phyloP scores from a whole-genome alignment of 2,888 invertebrate genomes.

The Drosophila mulleri region DNA sequence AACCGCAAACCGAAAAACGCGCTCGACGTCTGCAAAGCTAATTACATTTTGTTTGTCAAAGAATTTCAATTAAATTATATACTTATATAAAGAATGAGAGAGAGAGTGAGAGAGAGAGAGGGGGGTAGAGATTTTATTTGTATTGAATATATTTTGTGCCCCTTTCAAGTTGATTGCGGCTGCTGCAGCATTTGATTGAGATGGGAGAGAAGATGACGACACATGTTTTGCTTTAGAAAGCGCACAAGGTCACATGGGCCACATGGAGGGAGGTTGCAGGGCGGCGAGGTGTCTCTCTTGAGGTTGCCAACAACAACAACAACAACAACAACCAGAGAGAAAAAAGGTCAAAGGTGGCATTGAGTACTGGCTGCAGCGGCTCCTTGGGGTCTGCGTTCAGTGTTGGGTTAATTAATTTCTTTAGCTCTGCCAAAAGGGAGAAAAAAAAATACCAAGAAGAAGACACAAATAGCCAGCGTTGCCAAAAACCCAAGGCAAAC shows the following conservation, averaged over 20 bases:
- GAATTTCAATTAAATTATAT: constrained; percentile 71
- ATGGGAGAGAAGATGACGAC: constrained; percentile 48
- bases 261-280: not conserved
- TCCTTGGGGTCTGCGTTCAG: constrained; percentile 41
- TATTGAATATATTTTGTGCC: constrained; percentile 61
- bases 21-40: constrained; percentile 36
- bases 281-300: not conserved
- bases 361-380: constrained; percentile 40
- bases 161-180: constrained; percentile 24
- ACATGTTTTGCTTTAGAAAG: constrained; percentile 59
- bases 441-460: constrained; percentile 27
- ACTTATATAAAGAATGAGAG: not conserved
- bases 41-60: constrained; percentile 49
- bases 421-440: constrained; percentile 44
- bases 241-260: constrained; percentile 55
- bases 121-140: constrained; percentile 48
- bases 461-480: constrained; percentile 45
- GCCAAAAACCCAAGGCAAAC: constrained; percentile 46
- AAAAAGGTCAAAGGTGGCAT: constrained; percentile 67
- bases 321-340: not conserved
- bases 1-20: constrained; percentile 23
- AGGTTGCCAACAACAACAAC: constrained; percentile 1
- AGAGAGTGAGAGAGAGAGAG: not conserved
- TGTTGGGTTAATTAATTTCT: constrained; percentile 72
- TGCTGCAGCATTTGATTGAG: constrained; percentile 67